phyloP scores from a whole-genome alignment of 2,113 vertebrate genomes.

The Catharus fuscescens region DNA sequence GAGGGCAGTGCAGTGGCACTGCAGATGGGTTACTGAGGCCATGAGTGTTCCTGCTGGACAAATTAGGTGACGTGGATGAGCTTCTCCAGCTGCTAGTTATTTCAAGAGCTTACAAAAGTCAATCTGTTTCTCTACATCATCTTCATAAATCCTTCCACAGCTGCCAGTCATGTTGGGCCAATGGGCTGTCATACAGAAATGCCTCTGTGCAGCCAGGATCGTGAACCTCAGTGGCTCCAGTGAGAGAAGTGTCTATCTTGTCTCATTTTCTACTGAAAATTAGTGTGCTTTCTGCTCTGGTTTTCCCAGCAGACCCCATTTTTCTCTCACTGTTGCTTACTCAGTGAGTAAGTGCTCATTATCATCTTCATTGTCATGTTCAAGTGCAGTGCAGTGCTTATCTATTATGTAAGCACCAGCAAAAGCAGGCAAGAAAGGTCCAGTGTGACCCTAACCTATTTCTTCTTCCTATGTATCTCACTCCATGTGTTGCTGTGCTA shows the following conservation, averaged over 20 bases:
- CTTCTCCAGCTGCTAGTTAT: background rate
- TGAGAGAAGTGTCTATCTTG: background rate
- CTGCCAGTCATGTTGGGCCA: background rate
- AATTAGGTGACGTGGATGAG: background rate
- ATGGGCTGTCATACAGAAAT: background rate
- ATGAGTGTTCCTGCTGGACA: background rate
- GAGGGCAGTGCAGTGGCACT: background rate
- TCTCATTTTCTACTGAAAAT: background rate
- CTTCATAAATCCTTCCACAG: background rate
- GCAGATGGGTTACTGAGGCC: background rate
- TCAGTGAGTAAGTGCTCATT: background rate
- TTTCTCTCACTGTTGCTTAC: background rate
- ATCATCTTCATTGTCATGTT: background rate
- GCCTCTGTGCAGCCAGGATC: background rate
- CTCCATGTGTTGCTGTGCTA: background rate
- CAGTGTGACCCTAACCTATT: background rate
- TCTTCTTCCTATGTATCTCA: background rate
- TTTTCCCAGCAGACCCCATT: background rate
- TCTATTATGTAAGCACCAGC: background rate
- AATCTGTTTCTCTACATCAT: background rate
- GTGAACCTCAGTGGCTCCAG: background rate
- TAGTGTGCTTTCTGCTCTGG: background rate
- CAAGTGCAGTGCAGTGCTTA: background rate
- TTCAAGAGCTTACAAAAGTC: background rate
- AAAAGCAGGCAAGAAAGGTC: background rate